phyloP scores from a whole-genome alignment of 2,888 invertebrate genomes.

The Leucoptera coffeella region DNA sequence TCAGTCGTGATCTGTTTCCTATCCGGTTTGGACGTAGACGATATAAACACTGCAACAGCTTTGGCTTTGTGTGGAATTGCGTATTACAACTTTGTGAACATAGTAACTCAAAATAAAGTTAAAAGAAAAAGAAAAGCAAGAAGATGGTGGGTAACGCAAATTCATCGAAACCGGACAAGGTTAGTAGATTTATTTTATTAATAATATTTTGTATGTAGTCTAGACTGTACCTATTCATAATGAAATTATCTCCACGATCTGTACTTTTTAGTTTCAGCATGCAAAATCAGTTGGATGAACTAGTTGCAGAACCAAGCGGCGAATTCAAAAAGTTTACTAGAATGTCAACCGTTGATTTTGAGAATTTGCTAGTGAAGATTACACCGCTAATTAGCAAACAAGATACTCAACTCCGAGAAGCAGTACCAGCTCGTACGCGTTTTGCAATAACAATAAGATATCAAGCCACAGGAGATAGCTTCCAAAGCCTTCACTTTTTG shows the following conservation, averaged over 20 bases:
- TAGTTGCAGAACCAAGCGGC: conserved; percentile 3
- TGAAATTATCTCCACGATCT: too few species aligned
- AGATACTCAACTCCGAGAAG: conserved; percentile 4
- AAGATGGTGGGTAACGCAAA: conserved; percentile 3
- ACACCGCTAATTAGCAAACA: conserved; percentile 4
- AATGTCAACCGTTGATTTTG: conserved; percentile 5
- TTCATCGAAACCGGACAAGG: conserved; percentile 1
- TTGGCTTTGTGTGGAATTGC: too few species aligned
- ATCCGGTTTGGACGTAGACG: too few species aligned
- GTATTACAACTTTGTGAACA: too few species aligned
- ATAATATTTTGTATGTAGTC: conserved; percentile 2
- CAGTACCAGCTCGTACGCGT: conserved; percentile 2
- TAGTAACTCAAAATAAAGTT: background rate
- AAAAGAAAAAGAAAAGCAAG: conserved; percentile 2
- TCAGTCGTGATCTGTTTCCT: too few species aligned
- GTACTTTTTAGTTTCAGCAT: conserved; percentile 3
- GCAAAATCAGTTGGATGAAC: conserved; percentile 3
- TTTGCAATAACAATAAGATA: conserved; percentile 3
- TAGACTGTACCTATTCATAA: conserved; percentile 2
- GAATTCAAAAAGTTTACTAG: conserved; percentile 5
- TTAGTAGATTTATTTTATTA: conserved; percentile 1
- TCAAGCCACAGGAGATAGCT: conserved; percentile 4
- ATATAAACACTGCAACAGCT: too few species aligned
- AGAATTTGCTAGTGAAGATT: conserved; percentile 3
- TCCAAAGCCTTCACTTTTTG: conserved; percentile 5